Evolutionary conservation across 2,797 vertebrate species (phyloP), one percentile per base, ranked within the genome.

Genomic region (Hozukius guyotensis): DNA sequence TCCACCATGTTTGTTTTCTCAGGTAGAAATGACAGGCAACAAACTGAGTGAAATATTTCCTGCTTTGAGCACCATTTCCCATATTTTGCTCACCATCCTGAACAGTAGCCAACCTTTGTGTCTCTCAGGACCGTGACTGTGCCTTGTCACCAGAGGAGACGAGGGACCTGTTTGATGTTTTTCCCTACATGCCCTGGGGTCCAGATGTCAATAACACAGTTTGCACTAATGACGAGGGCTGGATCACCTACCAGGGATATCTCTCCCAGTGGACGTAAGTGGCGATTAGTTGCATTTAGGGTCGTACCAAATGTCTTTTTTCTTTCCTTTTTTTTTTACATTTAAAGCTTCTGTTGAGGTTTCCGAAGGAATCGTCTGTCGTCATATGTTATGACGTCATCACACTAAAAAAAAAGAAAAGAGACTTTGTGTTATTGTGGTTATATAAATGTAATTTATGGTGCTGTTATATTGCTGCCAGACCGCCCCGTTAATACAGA

Each of bases 241-340:
- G 98, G 97, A 98, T 99, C 93, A 99, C 98, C 0, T 98, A 99
- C 94, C 98, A 99, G 80, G 98, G 98, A 14, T 99, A 97, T 92
- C 97, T 99, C 31, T 99, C 97, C 12, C 98, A 99, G 92, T 99
- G 98, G 98, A 99, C 97, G 98, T 99, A 88, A 97, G 98, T 97
- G 80, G 32, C 0, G 6, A 4, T 71, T 57, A 8, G 38, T 32
- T 14, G 14, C 5, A 3, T 55, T 68, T 3, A 31, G 8, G 34
- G 62, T 20, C 10, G 10, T 61, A 31, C 29, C 31, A 18, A 11
- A 36, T 62, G n/a, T 22, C 6, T 13, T 22, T 20, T 42, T 42
- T 31, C 3, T 32, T 31, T 31, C 3, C 0, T 14, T 42, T 42
- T 46, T 60, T 11, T n/a, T 32, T 32, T 34, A 32, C 29, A 61